Conservation (phyloP, 2,113 vertebrate genomes). For the Clarias magur region DNA sequence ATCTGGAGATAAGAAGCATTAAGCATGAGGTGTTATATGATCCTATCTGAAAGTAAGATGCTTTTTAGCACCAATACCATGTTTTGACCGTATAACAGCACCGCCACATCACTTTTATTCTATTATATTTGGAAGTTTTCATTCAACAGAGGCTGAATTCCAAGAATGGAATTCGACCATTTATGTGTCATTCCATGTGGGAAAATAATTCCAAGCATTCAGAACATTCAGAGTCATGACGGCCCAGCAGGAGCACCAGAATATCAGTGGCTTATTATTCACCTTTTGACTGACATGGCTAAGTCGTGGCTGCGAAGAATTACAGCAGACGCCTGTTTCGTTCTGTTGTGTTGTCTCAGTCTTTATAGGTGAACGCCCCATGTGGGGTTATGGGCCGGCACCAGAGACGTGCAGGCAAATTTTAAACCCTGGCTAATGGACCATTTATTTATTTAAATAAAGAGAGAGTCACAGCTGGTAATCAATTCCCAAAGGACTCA, state of each 20-base stretch:
- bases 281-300: not conserved
- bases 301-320: not conserved
- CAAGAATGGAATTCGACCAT: not conserved
- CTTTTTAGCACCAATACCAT: too few species aligned
- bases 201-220: not conserved
- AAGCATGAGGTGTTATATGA: too few species aligned
- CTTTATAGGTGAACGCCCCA: conserved; percentile 2
- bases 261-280: conserved; percentile 8
- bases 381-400: conserved; percentile 10
- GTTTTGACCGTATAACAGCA: not conserved
- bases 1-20: too few species aligned
- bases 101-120: not conserved
- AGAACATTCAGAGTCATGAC: conserved; percentile 9
- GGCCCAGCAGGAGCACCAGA: not conserved
- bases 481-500: conserved; percentile 21
- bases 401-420: conserved; percentile 38
- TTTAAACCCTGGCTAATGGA: conserved; percentile 41
- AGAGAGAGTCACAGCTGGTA: not conserved
- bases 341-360: not conserved
- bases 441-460: not conserved
- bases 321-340: not conserved
- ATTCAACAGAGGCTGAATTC: not conserved
- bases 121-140: not conserved
- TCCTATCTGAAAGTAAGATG: too few species aligned
- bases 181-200: not conserved